phyloP scores from a whole-genome alignment of 1,140 invertebrate species.

The Coenobita brevimanus region DNA sequence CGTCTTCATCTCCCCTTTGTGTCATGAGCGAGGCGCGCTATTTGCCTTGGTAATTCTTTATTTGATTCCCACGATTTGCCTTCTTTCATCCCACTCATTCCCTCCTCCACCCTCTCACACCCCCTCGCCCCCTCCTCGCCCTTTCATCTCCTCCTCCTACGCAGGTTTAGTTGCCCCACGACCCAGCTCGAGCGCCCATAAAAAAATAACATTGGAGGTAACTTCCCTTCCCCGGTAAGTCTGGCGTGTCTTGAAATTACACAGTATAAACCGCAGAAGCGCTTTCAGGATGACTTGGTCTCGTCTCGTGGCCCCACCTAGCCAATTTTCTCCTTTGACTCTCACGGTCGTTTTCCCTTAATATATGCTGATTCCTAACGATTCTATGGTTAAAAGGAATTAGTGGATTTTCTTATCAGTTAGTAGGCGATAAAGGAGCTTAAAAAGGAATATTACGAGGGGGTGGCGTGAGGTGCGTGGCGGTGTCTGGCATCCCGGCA shows the following conservation, averaged over 20 bases:
- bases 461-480: neutral
- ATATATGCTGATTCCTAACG: neutral
- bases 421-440: too few species aligned
- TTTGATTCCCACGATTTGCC: too few species aligned
- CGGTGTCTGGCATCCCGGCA: slow-evolving; percentile 26
- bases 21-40: too few species aligned
- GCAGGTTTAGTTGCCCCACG: neutral
- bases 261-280: slow-evolving; percentile 57
- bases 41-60: neutral
- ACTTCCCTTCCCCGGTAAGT: slow-evolving; percentile 43
- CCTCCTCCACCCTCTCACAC: neutral
- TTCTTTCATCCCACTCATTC: neutral
- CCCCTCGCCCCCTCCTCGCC: neutral
- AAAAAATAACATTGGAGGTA: slow-evolving; percentile 43
- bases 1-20: neutral
- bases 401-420: too few species aligned
- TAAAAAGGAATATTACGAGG: too few species aligned
- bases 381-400: too few species aligned
- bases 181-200: slow-evolving; percentile 16
- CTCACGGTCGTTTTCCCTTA: neutral
- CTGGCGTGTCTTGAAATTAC: slow-evolving; percentile 55
- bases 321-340: neutral
- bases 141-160: neutral
- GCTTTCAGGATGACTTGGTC: slow-evolving; percentile 40
- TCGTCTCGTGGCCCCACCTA: neutral